phyloP scores from a whole-genome alignment of 2,888 invertebrate genomes.

The Tiliacea aurago region DNA sequence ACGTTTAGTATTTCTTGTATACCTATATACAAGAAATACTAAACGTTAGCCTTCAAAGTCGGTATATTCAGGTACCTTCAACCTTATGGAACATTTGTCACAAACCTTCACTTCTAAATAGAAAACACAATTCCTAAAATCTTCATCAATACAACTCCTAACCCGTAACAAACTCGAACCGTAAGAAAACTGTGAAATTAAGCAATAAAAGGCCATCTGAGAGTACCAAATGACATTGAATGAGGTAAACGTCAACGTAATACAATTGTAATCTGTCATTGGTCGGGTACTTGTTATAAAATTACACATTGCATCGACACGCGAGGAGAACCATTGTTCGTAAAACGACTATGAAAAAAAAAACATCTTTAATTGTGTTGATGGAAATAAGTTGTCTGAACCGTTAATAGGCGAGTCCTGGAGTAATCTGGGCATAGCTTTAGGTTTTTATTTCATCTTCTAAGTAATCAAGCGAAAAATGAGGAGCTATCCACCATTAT shows the following conservation, averaged over 20 bases:
- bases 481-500: background rate
- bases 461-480: background rate
- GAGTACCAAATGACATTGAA: constrained; percentile 71
- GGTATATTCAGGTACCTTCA: background rate
- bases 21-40: background rate
- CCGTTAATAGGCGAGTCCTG: constrained; percentile 15
- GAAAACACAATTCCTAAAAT: constrained; percentile 1
- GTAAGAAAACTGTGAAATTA: constrained; percentile 59
- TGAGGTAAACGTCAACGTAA: constrained; percentile 62
- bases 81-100: background rate
- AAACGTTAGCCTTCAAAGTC: background rate
- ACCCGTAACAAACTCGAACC: constrained; percentile 11
- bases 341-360: constrained; percentile 60
- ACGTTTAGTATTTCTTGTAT: too few species aligned
- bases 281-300: constrained; percentile 68
- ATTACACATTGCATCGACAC: constrained; percentile 72
- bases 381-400: constrained; percentile 39
- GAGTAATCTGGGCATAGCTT: background rate
- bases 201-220: constrained; percentile 54
- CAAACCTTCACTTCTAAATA: background rate
- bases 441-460: background rate
- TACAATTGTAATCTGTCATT: constrained; percentile 69
- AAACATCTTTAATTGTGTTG: constrained; percentile 68
- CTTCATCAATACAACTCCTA: constrained; percentile 6
- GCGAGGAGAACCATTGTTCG: constrained; percentile 71